A percentile compares a stretch with the other conserved stretches of the same genome.
Evolutionary conservation across 2,113 vertebrate species (phyloP).

Genomic region (Campylomormyrus tamandua): DNA sequence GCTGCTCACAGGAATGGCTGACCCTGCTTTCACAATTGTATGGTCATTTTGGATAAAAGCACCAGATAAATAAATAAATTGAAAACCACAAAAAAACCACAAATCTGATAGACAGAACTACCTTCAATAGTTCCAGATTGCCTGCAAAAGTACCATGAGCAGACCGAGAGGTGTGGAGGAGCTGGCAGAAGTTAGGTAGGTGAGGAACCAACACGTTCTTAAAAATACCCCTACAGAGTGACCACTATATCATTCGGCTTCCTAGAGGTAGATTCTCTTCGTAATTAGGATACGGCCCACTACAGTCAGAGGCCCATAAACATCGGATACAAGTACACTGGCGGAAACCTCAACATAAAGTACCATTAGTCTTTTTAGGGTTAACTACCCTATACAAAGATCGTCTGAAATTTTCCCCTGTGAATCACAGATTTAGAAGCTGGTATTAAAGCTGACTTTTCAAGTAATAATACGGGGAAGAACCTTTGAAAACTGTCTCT

Average conservation of each 20-base stretch:
- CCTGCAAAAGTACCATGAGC: background rate
- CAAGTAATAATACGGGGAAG: background rate
- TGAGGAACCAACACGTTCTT: background rate
- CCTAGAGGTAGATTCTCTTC: background rate
- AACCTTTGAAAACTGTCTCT: background rate
- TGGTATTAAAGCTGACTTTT: background rate
- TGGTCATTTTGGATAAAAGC: background rate
- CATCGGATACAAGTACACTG: background rate
- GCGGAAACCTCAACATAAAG: background rate
- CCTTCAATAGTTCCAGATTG: background rate
- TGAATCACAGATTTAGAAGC: background rate
- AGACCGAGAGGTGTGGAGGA: background rate
- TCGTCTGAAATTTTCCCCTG: background rate
- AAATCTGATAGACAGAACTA: background rate
- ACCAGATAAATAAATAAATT: background rate
- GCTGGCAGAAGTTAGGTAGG: background rate
- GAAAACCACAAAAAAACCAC: background rate
- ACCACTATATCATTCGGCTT: background rate
- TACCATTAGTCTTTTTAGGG: background rate
- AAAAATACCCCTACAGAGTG: background rate
- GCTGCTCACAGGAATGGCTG: background rate
- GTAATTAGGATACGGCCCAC: background rate
- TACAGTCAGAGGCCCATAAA: background rate
- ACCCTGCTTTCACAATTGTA: background rate
- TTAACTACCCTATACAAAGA: background rate